phyloP scores from a whole-genome alignment of 2,888 invertebrate genomes.

The Gonocerus acuteangulatus region DNA sequence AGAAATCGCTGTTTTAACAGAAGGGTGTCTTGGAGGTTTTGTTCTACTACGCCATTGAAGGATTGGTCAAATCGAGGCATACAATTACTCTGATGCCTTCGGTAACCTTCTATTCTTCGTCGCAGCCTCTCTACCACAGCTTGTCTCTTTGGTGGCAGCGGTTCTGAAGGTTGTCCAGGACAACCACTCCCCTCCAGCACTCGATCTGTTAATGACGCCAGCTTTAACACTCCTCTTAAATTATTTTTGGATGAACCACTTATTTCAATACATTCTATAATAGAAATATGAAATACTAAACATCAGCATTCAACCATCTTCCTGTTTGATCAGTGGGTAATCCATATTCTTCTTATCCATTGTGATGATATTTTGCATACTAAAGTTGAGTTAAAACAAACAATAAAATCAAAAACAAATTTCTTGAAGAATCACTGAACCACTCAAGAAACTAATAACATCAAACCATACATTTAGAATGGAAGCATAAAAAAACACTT shows the following conservation, averaged over 20 bases:
- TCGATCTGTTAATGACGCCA: slow-evolving; percentile 49
- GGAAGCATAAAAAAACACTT: neutral
- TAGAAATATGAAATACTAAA: neutral
- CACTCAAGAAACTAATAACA: neutral
- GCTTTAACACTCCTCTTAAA: slow-evolving; percentile 31
- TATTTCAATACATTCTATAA: neutral
- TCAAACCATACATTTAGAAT: neutral
- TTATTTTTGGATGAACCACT: neutral
- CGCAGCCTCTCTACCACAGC: slow-evolving; percentile 77
- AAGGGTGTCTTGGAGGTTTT: slow-evolving; percentile 81
- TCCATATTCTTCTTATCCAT: slow-evolving; percentile 3
- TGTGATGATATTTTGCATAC: neutral
- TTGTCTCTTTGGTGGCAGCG: slow-evolving; percentile 69
- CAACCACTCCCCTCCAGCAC: slow-evolving; percentile 51
- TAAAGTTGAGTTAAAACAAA: neutral
- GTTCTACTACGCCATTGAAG: slow-evolving; percentile 78
- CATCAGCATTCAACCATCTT: slow-evolving; percentile 4
- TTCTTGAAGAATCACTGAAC: neutral
- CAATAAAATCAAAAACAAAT: neutral
- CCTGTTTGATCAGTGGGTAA: slow-evolving; percentile 4
- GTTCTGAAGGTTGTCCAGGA: slow-evolving; percentile 56
- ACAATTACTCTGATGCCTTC: slow-evolving; percentile 75
- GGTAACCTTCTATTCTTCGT: slow-evolving; percentile 79
- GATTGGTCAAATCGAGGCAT: slow-evolving; percentile 82
- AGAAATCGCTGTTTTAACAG: slow-evolving; percentile 81